Evolutionary conservation across 2,888 invertebrate genomes (phyloP), one percentile per base, ranked within the genome.

Genomic region (Panorpa germanica): DNA sequence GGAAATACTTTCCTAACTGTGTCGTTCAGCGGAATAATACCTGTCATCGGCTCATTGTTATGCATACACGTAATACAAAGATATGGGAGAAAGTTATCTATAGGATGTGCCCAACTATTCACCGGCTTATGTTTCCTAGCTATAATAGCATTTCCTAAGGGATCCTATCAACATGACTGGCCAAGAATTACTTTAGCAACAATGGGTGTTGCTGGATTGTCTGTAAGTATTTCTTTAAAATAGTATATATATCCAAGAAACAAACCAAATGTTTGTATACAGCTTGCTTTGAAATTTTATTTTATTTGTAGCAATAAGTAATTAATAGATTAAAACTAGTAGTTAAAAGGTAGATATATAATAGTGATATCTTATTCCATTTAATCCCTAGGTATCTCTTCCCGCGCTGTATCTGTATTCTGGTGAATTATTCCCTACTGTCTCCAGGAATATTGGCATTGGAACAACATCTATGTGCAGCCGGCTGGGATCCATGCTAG

Each of bases 351-450:
- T n/a, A n/a, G n/a, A n/a, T n/a, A n/a, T n/a, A n/a, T n/a, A n/a
- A n/a, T n/a, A n/a, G n/a, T n/a, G n/a, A n/a, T n/a, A n/a, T n/a
- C n/a, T n/a, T n/a, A n/a, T n/a, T n/a, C n/a, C n/a, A n/a, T n/a
- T n/a, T n/a, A n/a, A n/a, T n/a, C n/a, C n/a, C n/a, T n/a, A n/a
- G n/a, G 50, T 78, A 31, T 64, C 72, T 4, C 83, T 82, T 46
- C 74, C 78, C 4, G 72, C 77, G 1, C 72, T 77, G 15, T 83
- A 82, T 47, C 61, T 83, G 20, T 83, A 75, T 47, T 74, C 80
- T 2, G 77, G 82, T 1, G 83, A 83, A 51, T 49, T 83, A 10
- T 82, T 80, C 48, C 83, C 83, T 0, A 83, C 83, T 0, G 72
- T 78, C 4, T 68, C 81, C 1, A 59, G 83, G 30, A 83, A 82